These are phyloP conservation scores for Paramisgurnus dabryanus DNA, from an alignment of 2,113 vertebrate genomes.

Conservation along the genomic window DNA sequence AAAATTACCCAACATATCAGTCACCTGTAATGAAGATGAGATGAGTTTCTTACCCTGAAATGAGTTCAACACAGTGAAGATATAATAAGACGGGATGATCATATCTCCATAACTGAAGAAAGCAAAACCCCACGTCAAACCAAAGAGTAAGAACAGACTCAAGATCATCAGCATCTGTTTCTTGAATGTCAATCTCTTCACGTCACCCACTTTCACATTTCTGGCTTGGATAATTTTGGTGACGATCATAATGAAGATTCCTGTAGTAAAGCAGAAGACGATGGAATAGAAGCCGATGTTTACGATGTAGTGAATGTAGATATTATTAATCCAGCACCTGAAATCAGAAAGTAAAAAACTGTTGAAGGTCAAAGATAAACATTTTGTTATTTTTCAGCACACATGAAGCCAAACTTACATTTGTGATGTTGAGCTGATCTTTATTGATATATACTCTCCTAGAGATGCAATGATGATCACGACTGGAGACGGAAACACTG, in stretches of 20 bases:
- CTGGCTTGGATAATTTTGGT: background rate
- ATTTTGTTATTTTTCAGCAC: background rate
- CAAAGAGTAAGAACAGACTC: constrained; percentile 55
- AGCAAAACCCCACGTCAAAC: constrained; percentile 65
- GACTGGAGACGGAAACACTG: constrained; percentile 54
- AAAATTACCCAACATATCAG: too few relatives aligned
- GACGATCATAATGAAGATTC: constrained; percentile 44
- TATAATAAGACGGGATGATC: constrained; percentile 53
- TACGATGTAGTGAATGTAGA: constrained; percentile 51
- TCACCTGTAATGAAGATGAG: background rate
- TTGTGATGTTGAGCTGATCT: background rate
- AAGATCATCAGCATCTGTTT: constrained; percentile 49
- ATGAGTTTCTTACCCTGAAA: constrained; percentile 62
- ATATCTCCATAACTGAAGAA: constrained; percentile 62
- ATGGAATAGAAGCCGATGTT: constrained; percentile 58
- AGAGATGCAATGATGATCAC: constrained; percentile 41
- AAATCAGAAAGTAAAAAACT: background rate
- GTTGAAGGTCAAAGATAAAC: background rate
- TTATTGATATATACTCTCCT: constrained; percentile 46
- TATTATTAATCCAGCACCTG: constrained; percentile 66
- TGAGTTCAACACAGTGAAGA: constrained; percentile 64
- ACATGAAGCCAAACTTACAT: constrained; percentile 54
- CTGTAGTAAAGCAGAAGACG: constrained; percentile 58
- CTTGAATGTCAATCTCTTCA: background rate
- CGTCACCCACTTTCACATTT: rapidly evolving